Base-by-base conservation (phyloP, 2,113 vertebrate genomes). In the human region DNA sequence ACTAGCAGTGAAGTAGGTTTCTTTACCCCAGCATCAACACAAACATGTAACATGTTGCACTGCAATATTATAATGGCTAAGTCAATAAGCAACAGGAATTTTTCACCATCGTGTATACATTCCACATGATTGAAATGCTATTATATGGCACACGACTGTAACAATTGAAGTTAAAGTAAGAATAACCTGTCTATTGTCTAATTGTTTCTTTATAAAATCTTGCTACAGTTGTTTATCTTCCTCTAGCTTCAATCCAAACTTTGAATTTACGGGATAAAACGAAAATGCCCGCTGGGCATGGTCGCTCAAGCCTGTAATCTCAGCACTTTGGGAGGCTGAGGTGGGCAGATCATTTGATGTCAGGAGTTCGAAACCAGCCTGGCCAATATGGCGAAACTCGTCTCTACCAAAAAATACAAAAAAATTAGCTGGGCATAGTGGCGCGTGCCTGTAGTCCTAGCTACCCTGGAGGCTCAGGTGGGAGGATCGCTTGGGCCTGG, bases 181-280 rank as follows among this genome's bases (percentile, higher is more conserved):
- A 88, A 30, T 88, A 43, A 32, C 66, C 48, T 27, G 83, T 59
- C 6, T 75, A 32, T 86, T 94, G 38, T 61, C 64, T 91, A 55
- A 64, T 73, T 72, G n/a, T 94, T 90, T 89, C 30, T n/a, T 90
- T 78, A 85, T 50, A 17, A 83, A 73, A 89, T 82, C 30, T 89
- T 84, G 27, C 35, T 92, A n/a, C 30, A 70, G 59, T 52, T 89
- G 52, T 89, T 93, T 95, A 38, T 83, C 50, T 92, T 16, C n/a
- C n/a, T 83, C 22, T 66, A 85, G 43, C 95, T 96, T 57, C 45
- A 64, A 27, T 92, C 32, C 73, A 89, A 85, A 85, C 27, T 76
- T 64, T 32, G 48, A 72, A 48, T 48, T 73, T 79, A 84, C 25
- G 9, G 35, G 22, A 35, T 35, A 32, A 96, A 73, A 66, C 11